A percentile compares a stretch with the other conserved stretches of the same genome.
Conservation (phyloP, 23 tunicate genomes). For the Phallusia fumigata region DNA sequence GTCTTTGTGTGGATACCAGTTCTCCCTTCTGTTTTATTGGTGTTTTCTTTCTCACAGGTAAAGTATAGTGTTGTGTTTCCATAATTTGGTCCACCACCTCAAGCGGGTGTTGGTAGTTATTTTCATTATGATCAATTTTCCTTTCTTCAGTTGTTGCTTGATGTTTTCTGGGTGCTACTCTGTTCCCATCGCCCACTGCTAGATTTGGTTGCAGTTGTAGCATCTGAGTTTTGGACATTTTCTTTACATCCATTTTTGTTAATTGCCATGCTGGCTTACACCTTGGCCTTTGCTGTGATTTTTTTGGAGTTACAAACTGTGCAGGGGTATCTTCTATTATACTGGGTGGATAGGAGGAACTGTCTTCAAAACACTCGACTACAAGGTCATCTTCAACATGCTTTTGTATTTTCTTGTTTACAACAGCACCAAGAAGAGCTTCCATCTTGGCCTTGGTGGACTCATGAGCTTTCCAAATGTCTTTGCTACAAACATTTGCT, state of each 20-base stretch:
- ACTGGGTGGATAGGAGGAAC: slow-evolving; percentile 3
- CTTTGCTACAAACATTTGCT: slow-evolving; percentile 53
- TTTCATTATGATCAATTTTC: not conserved
- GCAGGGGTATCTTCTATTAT: not conserved
- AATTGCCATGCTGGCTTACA: slow-evolving; percentile 75
- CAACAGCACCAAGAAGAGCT: slow-evolving; percentile 51
- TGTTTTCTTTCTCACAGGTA: not conserved
- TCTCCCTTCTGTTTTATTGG: not conserved
- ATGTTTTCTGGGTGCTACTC: no score
- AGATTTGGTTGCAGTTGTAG: slow-evolving; percentile 1
- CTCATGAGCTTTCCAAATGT: slow-evolving; percentile 51
- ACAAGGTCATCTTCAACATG: slow-evolving; percentile 23
- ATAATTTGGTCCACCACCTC: not conserved
- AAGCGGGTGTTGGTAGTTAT: not conserved
- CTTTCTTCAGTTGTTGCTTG: not conserved
- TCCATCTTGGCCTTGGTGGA: slow-evolving; percentile 64
- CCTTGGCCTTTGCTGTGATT: not conserved
- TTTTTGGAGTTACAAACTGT: not conserved
- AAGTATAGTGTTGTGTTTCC: no score
- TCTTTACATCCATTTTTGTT: slow-evolving; percentile 45
- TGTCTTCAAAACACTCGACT: slow-evolving; percentile 33
- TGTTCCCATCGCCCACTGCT: no score
- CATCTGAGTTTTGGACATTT: slow-evolving; percentile 36
- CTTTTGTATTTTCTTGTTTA: not conserved
- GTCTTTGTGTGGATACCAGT: not conserved